Percentiles rank a stretch among this genome's conserved stretches.
Evolutionary conservation across 2,888 invertebrate species (phyloP).

Genomic region (Drosophila dives): DNA sequence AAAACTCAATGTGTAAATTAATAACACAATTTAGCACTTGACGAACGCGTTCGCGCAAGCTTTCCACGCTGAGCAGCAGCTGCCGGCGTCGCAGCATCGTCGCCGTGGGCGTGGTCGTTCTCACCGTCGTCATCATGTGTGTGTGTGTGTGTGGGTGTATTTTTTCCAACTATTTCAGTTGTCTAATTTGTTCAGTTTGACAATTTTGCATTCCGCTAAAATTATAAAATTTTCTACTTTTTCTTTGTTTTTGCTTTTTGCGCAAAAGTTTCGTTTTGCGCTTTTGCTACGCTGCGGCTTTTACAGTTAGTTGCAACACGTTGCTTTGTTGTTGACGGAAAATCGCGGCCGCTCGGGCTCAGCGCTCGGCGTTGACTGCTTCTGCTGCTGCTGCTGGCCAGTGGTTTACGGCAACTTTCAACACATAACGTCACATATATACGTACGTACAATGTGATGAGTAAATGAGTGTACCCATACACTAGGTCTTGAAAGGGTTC

Average conservation of each 20-base stretch:
- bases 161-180: slow-evolving; percentile 24
- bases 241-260: slow-evolving; percentile 24
- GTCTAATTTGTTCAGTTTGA: slow-evolving; percentile 48
- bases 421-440: not conserved
- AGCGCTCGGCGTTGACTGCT: slow-evolving; percentile 61
- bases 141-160: not conserved
- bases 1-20: slow-evolving; percentile 85
- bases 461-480: slow-evolving; percentile 1
- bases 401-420: slow-evolving; percentile 32
- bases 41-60: slow-evolving; percentile 82
- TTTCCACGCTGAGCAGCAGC: slow-evolving; percentile 82
- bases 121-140: slow-evolving; percentile 46
- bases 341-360: slow-evolving; percentile 65
- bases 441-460: not conserved
- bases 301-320: slow-evolving; percentile 14
- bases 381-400: slow-evolving; percentile 43
- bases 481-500: not conserved
- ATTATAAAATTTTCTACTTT: slow-evolving; percentile 33
- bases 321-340: slow-evolving; percentile 29
- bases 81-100: slow-evolving; percentile 73
- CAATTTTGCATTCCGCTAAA: slow-evolving; percentile 67
- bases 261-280: slow-evolving; percentile 18
- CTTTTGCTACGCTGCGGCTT: slow-evolving; percentile 24
- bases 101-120: slow-evolving; percentile 40
- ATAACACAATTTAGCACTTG: slow-evolving; percentile 84